These are phyloP conservation scores for Percopsis transmontana DNA, from an alignment of 2,113 vertebrate species.

Conservation along the genomic window DNA sequence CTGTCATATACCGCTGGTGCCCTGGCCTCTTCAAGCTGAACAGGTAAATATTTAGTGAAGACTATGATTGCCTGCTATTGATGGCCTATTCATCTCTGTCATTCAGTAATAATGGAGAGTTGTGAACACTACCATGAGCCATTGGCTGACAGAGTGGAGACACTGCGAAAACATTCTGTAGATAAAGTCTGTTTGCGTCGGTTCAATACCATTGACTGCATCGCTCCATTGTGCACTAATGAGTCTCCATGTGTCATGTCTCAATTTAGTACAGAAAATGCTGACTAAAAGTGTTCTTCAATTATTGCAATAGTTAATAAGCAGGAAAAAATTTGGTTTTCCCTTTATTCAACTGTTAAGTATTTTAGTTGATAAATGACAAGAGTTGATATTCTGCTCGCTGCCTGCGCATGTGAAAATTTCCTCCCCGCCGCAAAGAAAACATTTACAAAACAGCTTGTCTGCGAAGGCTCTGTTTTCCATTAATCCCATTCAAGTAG, in stretches of 20 bases:
- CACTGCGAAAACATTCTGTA: conserved; percentile 29
- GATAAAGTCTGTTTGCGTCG: conserved; percentile 34
- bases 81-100: conserved; percentile 63
- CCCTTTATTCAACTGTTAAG: neutral
- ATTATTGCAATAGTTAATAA: neutral
- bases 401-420: conserved; percentile 39
- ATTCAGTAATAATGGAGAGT: conserved; percentile 54
- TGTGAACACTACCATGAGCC: conserved; percentile 40
- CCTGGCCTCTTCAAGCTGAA: conserved; percentile 45
- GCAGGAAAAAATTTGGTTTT: neutral
- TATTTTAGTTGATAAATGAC: conserved; percentile 26
- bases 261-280: neutral
- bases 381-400: conserved; percentile 22
- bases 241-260: conserved; percentile 26
- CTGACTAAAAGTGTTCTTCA: conserved; percentile 7
- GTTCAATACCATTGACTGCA: conserved; percentile 29
- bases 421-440: conserved; percentile 41
- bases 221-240: conserved; percentile 21
- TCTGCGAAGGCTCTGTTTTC: conserved; percentile 62
- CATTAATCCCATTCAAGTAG: conserved; percentile 66
- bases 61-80: conserved; percentile 52
- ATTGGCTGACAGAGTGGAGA: conserved; percentile 20
- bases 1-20: conserved; percentile 36
- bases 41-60: conserved; percentile 73
- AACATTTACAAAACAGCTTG: conserved; percentile 42